Base-by-base conservation (phyloP, 2,113 vertebrate species). In the Centropus bengalensis region DNA sequence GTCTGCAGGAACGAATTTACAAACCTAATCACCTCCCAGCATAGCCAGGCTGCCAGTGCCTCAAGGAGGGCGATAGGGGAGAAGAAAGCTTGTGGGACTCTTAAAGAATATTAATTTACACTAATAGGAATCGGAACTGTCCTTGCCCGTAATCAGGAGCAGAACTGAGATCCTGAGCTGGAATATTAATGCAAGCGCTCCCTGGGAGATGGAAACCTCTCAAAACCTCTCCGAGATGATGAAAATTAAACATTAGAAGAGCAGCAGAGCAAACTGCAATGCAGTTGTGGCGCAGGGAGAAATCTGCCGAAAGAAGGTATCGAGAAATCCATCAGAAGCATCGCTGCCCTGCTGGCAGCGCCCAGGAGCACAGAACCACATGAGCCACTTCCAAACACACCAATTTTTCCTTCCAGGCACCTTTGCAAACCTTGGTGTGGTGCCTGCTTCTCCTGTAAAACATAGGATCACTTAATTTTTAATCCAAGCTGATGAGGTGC, bases 1-100 rank as follows among this genome's bases (percentile, higher is more conserved):
- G 79, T 80, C 84, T 94, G 75, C 82, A 70, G 88, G 85, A 94
- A 79, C 38, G 59, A 76, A 95, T 95, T 95, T 95, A 95, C 89
- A 97, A 94, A 89, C 88, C 91, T 94, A 97, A 94, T 96, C 93
- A 87, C 74, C 89, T 94, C 91, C 71, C 75, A 73, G 70, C 87
- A 80, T 15, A 91, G 84, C 75, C 20, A 7, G 81, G 55, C 82
- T 95, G 93, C 89, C 89, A 82, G 75, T 47, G 77, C 67, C 94
- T 93, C 91, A 68, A 76, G 70, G 62, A 88, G 71, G 87, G 78
- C 7, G 60, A 92, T 38, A 76, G 71, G 81, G 70, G 82, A 93
- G 64, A 83, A 91, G 79, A 96, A 91, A 96, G 94, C 86, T 63
- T 83, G 78, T 2, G 64, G 76, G 82, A 68, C 63, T 87, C 75